Evolutionary conservation across 2,888 invertebrate genomes (phyloP), one percentile per base, ranked within the genome.

Genomic region (Dione vanillae): DNA sequence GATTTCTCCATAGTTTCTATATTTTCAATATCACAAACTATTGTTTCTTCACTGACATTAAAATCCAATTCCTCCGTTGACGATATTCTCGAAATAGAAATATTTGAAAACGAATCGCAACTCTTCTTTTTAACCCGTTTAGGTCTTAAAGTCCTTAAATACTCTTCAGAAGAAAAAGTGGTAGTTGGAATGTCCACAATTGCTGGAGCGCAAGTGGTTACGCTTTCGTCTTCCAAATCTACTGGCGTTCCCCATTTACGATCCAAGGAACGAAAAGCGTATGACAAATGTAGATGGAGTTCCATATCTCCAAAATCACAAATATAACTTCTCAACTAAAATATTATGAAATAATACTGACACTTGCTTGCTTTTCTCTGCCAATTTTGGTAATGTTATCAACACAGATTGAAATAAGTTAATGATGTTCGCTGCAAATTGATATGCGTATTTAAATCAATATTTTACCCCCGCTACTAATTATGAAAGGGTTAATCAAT

Each of bases 91-190:
- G 61, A 45, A 14, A 61, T 11, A 14, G 61, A 61, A 8, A 61
- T 61, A 27, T 61, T 45, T 0, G 61, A 61, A 27, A 61, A 61
- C 10, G 61, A 61, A 45, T 61, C 61, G n/a, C 61, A 61, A 20
- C 61, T 61, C 27, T 45, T 43, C 41, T n/a, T 56, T 12, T 37
- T 10, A 14, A 10, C n/a, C 16, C 3, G 14, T 27, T 61, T 61
- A 41, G 43, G 37, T 35, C 20, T 35, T 37, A 64, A 64, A 7
- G 47, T 47, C 49, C 35, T 64, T 19, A 64, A 49, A 14, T 27
- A 64, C 1, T 64, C 49, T 37, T 64, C 64, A 37, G 64, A 64
- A 1, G 64, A 64, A 49, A 64, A 64, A 12, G 64, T 64, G 3
- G 49, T 64, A 49, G 16, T 64, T 12, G 64, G 64, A 2, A 16